Evolutionary conservation across 2,113 vertebrate genomes (phyloP).

Genomic region (mouse (Mus musculus)): GRCm39 chr1:21446501-21447000

Average conservation of each 20-base stretch:
- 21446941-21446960: background rate
- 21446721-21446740: background rate
- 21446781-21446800: background rate
- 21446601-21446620: background rate
- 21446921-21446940: background rate
- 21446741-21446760: background rate
- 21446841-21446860: accelerated
- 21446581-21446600: background rate
- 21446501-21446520: background rate
- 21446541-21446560: too few relatives aligned
- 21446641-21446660: background rate
- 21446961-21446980: background rate
- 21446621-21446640: too few relatives aligned
- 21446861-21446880: background rate
- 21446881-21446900: background rate
- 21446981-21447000: background rate
- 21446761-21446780: background rate
- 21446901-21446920: background rate
- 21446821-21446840: background rate
- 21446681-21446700: background rate
- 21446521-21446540: background rate
- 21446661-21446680: background rate
- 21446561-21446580: background rate
- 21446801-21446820: background rate
- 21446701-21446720: background rate